Conservation (phyloP, 1,140 invertebrate genomes). For the Oncopodura yosiiana region DNA sequence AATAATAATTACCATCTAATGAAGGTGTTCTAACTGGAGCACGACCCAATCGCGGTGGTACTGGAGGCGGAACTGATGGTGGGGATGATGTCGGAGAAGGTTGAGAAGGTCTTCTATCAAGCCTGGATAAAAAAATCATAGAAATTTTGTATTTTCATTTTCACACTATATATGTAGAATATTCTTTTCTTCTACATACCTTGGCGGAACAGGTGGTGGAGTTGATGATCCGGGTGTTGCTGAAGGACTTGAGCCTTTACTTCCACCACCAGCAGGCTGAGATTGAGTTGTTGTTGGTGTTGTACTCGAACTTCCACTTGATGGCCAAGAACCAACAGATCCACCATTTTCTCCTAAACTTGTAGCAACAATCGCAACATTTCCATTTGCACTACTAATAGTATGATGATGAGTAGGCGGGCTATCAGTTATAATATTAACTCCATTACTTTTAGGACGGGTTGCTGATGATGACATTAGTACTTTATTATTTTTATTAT, state of each 20-base stretch:
- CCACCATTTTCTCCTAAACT: conserved; percentile 4
- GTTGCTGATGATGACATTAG: conserved; percentile 9
- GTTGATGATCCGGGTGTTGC: conserved; percentile 23
- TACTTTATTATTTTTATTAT: neutral
- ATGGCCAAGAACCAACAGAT: conserved; percentile 6
- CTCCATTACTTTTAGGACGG: conserved; percentile 14
- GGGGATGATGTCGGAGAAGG: conserved; percentile 30
- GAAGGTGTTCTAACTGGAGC: conserved; percentile 34
- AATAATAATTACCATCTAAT: conserved; percentile 28
- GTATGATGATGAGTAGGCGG: conserved; percentile 4
- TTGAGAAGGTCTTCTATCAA: conserved; percentile 32
- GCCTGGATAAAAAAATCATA: no score
- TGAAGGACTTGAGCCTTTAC: conserved; percentile 29
- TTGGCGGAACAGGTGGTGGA: conserved; percentile 33
- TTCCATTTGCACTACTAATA: conserved; percentile 1
- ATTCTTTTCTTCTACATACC: no score
- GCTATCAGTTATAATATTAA: conserved; percentile 5
- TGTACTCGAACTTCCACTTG: conserved; percentile 21
- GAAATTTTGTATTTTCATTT: no score
- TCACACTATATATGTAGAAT: no score
- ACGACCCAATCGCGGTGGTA: conserved; percentile 31
- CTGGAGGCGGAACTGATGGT: conserved; percentile 31
- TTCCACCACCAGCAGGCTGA: conserved; percentile 15
- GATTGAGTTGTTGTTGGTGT: conserved; percentile 29
- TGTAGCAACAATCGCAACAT: neutral